A percentile compares a stretch with the other conserved stretches of the same genome.
These are phyloP conservation scores for Paraplagusia blochii DNA, from an alignment of 2,113 vertebrate genomes.

Conservation along the genomic window DNA sequence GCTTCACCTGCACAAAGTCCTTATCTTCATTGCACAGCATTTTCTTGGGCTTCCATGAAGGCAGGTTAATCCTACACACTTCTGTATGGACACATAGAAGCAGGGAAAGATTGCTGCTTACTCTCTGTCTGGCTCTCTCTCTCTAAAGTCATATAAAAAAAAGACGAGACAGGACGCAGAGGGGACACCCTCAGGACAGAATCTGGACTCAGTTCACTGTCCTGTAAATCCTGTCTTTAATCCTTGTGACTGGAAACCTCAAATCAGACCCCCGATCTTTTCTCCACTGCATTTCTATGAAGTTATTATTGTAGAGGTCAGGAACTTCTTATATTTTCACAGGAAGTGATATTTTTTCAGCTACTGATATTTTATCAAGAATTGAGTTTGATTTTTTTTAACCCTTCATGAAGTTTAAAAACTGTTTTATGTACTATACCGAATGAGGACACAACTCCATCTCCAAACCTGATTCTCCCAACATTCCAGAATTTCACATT, in stretches of 20 bases:
- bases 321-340: no score
- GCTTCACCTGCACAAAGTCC: conserved; percentile 37
- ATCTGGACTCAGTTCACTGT: conserved; percentile 47
- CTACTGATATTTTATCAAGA: no score
- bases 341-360: no score
- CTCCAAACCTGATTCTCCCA: no score
- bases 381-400: no score
- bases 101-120: conserved; percentile 58
- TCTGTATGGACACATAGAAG: conserved; percentile 48
- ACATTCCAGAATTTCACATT: no score
- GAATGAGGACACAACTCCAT: no score
- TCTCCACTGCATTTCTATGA: conserved; percentile 2
- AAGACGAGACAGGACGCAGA: conserved; percentile 14
- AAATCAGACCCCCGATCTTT: conserved; percentile 50
- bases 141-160: neutral
- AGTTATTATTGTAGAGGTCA: neutral
- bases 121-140: conserved; percentile 15
- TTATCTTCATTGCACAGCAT: conserved; percentile 77
- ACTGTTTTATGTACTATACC: no score
- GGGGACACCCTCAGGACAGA: conserved; percentile 22
- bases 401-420: no score
- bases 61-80: conserved; percentile 66
- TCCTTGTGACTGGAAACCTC: conserved; percentile 45
- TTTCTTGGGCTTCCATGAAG: conserved; percentile 46
- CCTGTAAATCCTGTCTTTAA: conserved; percentile 54